Evolutionary conservation across 2,113 vertebrate species (phyloP).

Genomic region (Oryzias javanicus): DNA sequence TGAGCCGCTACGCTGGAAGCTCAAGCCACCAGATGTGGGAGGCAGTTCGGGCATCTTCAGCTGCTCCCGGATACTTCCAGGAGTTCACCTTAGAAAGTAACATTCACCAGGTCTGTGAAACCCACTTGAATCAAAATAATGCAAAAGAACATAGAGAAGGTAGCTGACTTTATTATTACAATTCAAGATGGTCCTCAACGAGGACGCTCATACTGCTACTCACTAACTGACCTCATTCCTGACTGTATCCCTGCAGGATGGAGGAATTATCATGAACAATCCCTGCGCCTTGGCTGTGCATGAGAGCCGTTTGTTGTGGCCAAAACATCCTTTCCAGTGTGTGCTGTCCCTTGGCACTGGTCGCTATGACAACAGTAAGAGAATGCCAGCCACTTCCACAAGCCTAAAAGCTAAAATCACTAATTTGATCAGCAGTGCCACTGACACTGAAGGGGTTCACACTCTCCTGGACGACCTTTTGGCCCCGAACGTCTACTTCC

Average conservation of each 20-base stretch:
- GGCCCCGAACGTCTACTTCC: slow-evolving; percentile 73
- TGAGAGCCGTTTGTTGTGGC: slow-evolving; percentile 77
- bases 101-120: slow-evolving; percentile 74
- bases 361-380: slow-evolving; percentile 68
- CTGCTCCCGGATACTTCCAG: slow-evolving; percentile 77
- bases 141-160: background rate
- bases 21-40: slow-evolving; percentile 74
- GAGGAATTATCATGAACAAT: slow-evolving; percentile 77
- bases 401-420: slow-evolving; percentile 77
- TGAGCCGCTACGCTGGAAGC: slow-evolving; percentile 73
- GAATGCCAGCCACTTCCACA: slow-evolving; percentile 68
- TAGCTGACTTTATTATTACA: too few species aligned
- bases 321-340: slow-evolving; percentile 73
- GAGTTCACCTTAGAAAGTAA: slow-evolving; percentile 72
- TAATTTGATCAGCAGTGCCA: slow-evolving; percentile 76
- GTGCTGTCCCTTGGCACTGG: slow-evolving; percentile 79
- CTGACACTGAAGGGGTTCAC: slow-evolving; percentile 80
- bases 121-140: background rate
- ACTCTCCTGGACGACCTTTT: slow-evolving; percentile 76
- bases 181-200: too few species aligned
- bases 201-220: too few species aligned
- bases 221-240: too few species aligned
- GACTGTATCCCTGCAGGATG: slow-evolving; percentile 60
- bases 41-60: slow-evolving; percentile 77
- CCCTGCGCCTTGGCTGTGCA: slow-evolving; percentile 77